These are phyloP conservation scores for Aphelinus atriplicis DNA, from an alignment of 1,140 invertebrate genomes.

Conservation along the genomic window DNA sequence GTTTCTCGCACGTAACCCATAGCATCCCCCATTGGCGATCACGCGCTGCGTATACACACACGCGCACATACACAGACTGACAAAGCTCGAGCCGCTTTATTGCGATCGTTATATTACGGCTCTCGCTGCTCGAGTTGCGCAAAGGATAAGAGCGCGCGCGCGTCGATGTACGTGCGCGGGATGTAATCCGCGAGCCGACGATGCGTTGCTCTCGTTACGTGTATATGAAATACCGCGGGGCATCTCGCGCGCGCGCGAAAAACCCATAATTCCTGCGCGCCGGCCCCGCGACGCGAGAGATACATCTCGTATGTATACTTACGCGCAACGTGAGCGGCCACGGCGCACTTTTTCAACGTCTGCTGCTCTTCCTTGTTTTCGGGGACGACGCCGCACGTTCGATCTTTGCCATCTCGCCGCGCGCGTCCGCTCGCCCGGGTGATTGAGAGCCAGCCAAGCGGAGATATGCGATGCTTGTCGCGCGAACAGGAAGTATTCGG, in stretches of 20 bases:
- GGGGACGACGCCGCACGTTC: no score
- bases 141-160: neutral
- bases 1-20: conserved; percentile 22
- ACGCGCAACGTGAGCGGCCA: neutral
- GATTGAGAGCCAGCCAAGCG: no score
- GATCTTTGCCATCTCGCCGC: no score
- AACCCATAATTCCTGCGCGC: no score
- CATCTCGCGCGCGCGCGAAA: no score
- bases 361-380: no score
- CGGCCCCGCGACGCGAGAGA: neutral
- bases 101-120: conserved; percentile 18
- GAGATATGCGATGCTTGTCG: no score
- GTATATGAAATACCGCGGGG: no score
- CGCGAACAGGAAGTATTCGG: no score
- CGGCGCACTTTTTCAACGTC: no score
- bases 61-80: neutral
- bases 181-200: neutral
- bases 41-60: neutral
- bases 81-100: conserved; percentile 24
- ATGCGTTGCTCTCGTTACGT: no score
- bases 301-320: neutral
- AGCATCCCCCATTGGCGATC: conserved; percentile 32
- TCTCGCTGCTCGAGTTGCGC: conserved; percentile 15
- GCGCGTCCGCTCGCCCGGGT: no score
- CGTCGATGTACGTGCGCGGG: neutral